A percentile compares a stretch with the other conserved stretches of the same genome.
These are phyloP conservation scores for Drosophila lini DNA, from an alignment of 1,140 invertebrate species.

Conservation along the genomic window DNA sequence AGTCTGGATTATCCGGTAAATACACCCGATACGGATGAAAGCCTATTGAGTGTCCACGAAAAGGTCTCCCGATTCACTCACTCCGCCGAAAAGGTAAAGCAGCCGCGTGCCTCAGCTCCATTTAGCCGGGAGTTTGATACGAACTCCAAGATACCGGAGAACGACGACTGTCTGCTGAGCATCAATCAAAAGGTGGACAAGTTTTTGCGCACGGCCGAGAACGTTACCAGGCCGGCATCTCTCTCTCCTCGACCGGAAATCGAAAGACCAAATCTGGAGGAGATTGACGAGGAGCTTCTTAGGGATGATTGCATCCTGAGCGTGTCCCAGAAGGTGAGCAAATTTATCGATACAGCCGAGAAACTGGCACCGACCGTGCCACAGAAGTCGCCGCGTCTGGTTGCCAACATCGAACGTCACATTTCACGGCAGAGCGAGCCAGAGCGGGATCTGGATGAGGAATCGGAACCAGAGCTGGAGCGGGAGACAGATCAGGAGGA, in stretches of 20 bases:
- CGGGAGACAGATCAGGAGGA: slow-evolving; percentile 47
- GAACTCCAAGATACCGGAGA: slow-evolving; percentile 85
- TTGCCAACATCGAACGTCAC: slow-evolving; percentile 84
- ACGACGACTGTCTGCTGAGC: slow-evolving; percentile 87
- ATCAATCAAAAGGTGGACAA: slow-evolving; percentile 88
- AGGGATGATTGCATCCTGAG: slow-evolving; percentile 86
- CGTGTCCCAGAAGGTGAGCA: slow-evolving; percentile 87
- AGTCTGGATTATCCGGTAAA: slow-evolving; percentile 64
- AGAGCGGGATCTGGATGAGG: slow-evolving; percentile 41
- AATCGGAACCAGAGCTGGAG: slow-evolving; percentile 49
- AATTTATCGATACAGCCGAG: slow-evolving; percentile 87
- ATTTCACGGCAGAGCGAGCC: slow-evolving; percentile 80
- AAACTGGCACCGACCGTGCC: slow-evolving; percentile 83
- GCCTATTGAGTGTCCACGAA: slow-evolving; percentile 87
- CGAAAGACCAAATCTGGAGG: slow-evolving; percentile 85
- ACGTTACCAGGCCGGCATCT: slow-evolving; percentile 84
- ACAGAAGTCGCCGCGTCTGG: slow-evolving; percentile 81
- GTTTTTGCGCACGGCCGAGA: slow-evolving; percentile 87
- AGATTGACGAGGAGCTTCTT: slow-evolving; percentile 86
- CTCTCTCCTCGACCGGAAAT: slow-evolving; percentile 82
- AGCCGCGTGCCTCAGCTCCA: slow-evolving; percentile 70
- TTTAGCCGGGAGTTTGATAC: slow-evolving; percentile 71
- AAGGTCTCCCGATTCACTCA: slow-evolving; percentile 87
- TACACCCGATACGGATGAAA: slow-evolving; percentile 80
- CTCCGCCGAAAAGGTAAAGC: slow-evolving; percentile 82